Evolutionary conservation across 1,140 invertebrate genomes (phyloP).

Genomic region (Drosophila subobscura): DNA sequence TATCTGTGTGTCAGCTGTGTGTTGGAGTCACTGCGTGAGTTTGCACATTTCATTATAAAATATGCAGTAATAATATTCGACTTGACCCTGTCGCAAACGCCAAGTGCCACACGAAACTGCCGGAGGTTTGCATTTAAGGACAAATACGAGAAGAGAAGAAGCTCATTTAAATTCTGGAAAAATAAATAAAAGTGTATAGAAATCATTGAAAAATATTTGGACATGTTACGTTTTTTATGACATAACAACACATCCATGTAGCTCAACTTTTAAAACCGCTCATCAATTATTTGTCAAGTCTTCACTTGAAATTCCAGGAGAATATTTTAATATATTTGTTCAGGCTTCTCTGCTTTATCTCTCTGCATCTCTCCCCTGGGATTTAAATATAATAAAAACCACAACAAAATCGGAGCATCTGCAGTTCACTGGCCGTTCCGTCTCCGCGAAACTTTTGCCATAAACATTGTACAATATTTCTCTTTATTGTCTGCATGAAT

Average conservation of each 20-base stretch:
- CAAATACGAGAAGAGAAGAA: not conserved
- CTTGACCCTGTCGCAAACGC: constrained; percentile 51
- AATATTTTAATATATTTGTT: not conserved
- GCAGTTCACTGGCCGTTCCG: constrained; percentile 37
- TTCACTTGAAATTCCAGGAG: too few species aligned
- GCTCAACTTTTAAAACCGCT: too few species aligned
- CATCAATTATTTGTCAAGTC: too few species aligned
- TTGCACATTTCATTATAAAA: constrained; percentile 40
- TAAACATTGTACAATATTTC: constrained; percentile 27
- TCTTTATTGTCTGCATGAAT: constrained; percentile 44
- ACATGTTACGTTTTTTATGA: too few species aligned
- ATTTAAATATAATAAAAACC: constrained; percentile 10
- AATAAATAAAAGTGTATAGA: not conserved
- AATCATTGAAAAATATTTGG: not conserved
- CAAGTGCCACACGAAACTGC: constrained; percentile 36
- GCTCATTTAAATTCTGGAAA: too few species aligned
- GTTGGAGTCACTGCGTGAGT: too few species aligned
- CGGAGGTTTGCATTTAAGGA: constrained; percentile 16
- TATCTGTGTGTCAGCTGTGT: not conserved
- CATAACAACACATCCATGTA: too few species aligned
- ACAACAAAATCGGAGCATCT: not conserved
- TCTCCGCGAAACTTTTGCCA: constrained; percentile 28
- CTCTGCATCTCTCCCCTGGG: not conserved
- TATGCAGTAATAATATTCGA: constrained; percentile 54
- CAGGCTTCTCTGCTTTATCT: not conserved